These are phyloP conservation scores for Semaprochilodus insignis DNA, from an alignment of 2,797 vertebrate species.

Conservation along the genomic window DNA sequence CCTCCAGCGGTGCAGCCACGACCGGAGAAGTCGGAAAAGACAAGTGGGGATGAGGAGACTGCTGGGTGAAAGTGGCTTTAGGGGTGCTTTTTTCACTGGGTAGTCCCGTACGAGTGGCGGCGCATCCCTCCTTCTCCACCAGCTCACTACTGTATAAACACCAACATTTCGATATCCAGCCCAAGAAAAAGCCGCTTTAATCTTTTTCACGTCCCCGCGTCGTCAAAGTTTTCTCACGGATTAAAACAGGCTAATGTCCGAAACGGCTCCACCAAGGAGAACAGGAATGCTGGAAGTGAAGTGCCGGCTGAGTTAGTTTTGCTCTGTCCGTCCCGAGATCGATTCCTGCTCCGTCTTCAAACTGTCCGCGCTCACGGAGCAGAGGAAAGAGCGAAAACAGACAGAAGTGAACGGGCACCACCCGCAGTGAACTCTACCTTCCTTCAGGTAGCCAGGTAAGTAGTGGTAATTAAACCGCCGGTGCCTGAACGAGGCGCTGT, in stretches of 20 bases:
- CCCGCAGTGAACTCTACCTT: not conserved
- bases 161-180: not conserved
- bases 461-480: not conserved
- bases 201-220: not conserved
- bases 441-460: not conserved
- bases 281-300: not conserved
- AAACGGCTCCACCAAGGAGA: not conserved
- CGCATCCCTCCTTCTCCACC: conserved; percentile 47
- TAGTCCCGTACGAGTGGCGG: conserved; percentile 38
- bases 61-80: no score
- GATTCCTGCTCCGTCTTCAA: conserved; percentile 25
- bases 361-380: conserved; percentile 40
- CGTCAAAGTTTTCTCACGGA: not conserved
- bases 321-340: not conserved
- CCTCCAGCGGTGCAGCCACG: no score
- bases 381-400: not conserved
- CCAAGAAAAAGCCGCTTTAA: not conserved
- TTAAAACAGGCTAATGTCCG: not conserved
- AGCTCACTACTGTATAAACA: not conserved
- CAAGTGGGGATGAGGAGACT: no score
- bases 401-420: not conserved
- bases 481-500: conserved; percentile 10
- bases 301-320: not conserved
- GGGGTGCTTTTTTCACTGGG: conserved; percentile 21
- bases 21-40: no score